Evolutionary conservation across 2,797 vertebrate species (phyloP), one percentile per base, ranked within the genome.

Genomic region (Chelonia mydas): DNA sequence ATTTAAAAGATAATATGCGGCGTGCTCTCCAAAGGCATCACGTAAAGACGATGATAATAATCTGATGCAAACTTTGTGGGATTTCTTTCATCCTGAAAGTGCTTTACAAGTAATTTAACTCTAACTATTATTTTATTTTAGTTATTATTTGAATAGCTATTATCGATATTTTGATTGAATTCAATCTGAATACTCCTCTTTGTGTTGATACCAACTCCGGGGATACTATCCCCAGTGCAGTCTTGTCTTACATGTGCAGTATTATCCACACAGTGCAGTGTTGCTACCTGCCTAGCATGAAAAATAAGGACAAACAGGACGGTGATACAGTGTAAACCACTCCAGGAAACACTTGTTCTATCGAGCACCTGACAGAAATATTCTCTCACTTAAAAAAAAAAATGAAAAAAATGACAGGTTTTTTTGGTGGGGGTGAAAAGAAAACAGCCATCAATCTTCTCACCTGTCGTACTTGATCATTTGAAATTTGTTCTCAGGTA

Each of bases 401-500:
- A 97, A 16, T 91, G 81, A 88, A 7, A 17, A 28, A 41, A 5
- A 15, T 3, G 5, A 16, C 4, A 11, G 9, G 61, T 83, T 23
- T 89, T 54, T 2, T 9, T 59, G 31, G 41, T 74, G 37, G 57
- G 86, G 25, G 45, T 47, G 59, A 90, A 95, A 95, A 95, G 95
- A 95, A 97, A 98, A 96, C 90, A 97, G 86, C 94, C 97, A 81
- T 92, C 88, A 83, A 97, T 97, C 88, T 97, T 95, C 97, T 96
- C 97, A 94, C 86, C 91, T 87, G 94, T 93, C 98, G 97, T 98
- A 98, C 97, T 97, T 96, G 95, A 96, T 81, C 98, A 97, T 94
- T 98, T 98, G 97, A 98, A 95, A 96, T 98, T 98, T 98, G 98
- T 98, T 98, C 95, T 97, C 94, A 96, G 96, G 97, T 97, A 96